Percentiles rank a stretch among this genome's conserved stretches.
Evolutionary conservation across 1,140 invertebrate genomes (phyloP).

Genomic region (Achroia grisella): DNA sequence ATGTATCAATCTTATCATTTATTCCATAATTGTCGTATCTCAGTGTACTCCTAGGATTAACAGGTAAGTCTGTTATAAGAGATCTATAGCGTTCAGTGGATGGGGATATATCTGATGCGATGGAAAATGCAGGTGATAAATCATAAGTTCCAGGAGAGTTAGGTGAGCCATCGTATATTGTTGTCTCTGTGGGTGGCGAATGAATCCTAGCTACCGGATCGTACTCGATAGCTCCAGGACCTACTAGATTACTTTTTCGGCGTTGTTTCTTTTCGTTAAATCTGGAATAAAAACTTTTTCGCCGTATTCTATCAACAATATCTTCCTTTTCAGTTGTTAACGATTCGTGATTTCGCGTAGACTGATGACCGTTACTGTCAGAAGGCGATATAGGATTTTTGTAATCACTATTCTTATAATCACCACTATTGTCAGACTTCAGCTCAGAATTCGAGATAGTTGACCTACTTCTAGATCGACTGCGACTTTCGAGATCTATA

Average conservation of each 20-base stretch:
- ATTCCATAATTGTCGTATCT: constrained; percentile 46
- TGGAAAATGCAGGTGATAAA: constrained; percentile 47
- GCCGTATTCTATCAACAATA: constrained; percentile 87
- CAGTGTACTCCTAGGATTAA: constrained; percentile 37
- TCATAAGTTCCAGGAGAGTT: constrained; percentile 55
- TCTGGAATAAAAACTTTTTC: constrained; percentile 91
- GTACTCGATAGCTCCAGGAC: constrained; percentile 70
- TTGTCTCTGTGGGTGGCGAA: constrained; percentile 34
- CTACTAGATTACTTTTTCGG: constrained; percentile 75
- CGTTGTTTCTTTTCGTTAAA: constrained; percentile 87
- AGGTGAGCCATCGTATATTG: constrained; percentile 56
- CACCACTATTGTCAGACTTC: constrained; percentile 45
- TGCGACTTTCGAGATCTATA: constrained; percentile 37
- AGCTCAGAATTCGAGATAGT: constrained; percentile 55
- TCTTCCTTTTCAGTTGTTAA: constrained; percentile 76
- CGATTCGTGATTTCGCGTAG: constrained; percentile 48
- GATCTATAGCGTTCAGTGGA: constrained; percentile 60
- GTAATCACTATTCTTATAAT: constrained; percentile 37
- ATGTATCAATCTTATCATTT: constrained; percentile 60
- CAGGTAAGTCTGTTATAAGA: constrained; percentile 44
- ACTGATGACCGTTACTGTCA: constrained; percentile 26
- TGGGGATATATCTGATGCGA: constrained; percentile 53
- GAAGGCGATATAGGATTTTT: constrained; percentile 24
- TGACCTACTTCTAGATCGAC: constrained; percentile 58
- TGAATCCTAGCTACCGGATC: constrained; percentile 65